A percentile compares a stretch with the other conserved stretches of the same genome.
phyloP scores from a whole-genome alignment of 2,797 vertebrate genomes.

The Scarus forsteni region DNA sequence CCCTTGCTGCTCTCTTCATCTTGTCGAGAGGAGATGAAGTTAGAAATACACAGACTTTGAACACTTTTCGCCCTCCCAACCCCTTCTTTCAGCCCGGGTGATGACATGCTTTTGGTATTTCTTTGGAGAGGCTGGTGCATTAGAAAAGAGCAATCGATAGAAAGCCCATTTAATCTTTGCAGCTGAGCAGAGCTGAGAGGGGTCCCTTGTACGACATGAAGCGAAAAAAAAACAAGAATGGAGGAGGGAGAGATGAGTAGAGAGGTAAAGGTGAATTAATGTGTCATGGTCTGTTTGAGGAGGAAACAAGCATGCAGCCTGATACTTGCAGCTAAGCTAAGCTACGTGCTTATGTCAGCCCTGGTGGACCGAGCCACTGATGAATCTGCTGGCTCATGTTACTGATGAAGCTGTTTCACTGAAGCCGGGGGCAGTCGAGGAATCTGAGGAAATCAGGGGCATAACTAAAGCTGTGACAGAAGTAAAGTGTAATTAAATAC shows the following conservation, averaged over 20 bases:
- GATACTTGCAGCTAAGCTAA: conserved; percentile 55
- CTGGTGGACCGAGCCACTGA: conserved; percentile 60
- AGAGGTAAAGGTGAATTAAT: conserved; percentile 67
- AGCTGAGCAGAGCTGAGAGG: conserved; percentile 58
- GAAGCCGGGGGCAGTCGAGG: conserved; percentile 53
- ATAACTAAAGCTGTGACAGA: conserved; percentile 70
- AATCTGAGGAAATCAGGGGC: conserved; percentile 64
- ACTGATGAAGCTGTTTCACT: conserved; percentile 64
- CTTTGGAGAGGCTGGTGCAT: conserved; percentile 66
- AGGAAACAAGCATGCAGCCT: conserved; percentile 49
- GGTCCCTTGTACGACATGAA: conserved; percentile 48
- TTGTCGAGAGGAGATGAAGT: conserved; percentile 58
- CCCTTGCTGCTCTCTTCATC: conserved; percentile 48
- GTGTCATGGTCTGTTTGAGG: conserved; percentile 59
- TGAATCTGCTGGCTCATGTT: conserved; percentile 65
- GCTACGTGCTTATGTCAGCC: conserved; percentile 50
- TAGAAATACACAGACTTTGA: conserved; percentile 57
- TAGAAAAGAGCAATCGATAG: conserved; percentile 79
- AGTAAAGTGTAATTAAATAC: conserved; percentile 76
- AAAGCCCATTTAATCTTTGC: conserved; percentile 78
- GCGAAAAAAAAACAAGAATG: conserved; percentile 32
- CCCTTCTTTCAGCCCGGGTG: conserved; percentile 48
- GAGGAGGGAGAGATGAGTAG: conserved; percentile 46
- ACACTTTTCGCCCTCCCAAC: conserved; percentile 43
- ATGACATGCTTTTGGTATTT: conserved; percentile 71